Percentiles rank a stretch among this genome's conserved stretches.
Conservation (phyloP, 1,140 invertebrate species). For the Ceratina calcarata region DNA sequence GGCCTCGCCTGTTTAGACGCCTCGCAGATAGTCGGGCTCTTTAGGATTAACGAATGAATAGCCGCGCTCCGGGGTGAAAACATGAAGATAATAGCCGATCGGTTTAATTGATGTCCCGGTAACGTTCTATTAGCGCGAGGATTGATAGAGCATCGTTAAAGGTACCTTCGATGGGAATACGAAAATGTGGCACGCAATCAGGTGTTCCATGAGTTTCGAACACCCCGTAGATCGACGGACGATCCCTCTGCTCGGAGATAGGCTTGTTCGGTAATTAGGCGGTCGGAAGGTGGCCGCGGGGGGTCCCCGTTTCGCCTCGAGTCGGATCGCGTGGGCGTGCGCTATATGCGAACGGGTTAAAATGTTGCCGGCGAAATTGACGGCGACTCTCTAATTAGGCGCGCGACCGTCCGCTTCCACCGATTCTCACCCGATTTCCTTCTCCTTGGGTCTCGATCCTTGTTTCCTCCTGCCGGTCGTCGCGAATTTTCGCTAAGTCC, state of each 20-base stretch:
- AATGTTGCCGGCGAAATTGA: conserved; percentile 71
- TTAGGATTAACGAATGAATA: not conserved
- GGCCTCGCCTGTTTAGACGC: not conserved
- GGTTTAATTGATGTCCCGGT: not conserved
- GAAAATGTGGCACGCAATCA: not conserved
- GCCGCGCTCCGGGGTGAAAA: not conserved
- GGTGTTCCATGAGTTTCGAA: conserved; percentile 8
- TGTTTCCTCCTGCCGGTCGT: not conserved
- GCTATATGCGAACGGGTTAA: conserved; percentile 60
- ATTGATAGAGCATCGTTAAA: not conserved
- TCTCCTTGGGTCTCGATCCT: not conserved
- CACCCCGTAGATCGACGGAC: conserved; percentile 51
- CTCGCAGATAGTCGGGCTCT: not conserved
- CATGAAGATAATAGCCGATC: not conserved
- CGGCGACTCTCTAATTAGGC: conserved; percentile 73
- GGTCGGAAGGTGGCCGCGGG: conserved; percentile 69
- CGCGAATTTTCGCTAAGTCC: conserved; percentile 23
- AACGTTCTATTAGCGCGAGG: not conserved
- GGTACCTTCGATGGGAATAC: not conserved
- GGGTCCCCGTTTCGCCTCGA: conserved; percentile 63
- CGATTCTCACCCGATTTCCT: conserved; percentile 47
- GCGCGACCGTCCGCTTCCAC: conserved; percentile 62
- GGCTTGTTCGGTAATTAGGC: conserved; percentile 75
- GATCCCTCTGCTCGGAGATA: conserved; percentile 59
- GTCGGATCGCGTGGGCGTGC: conserved; percentile 69